Percentiles rank a stretch among this genome's conserved stretches.
These are phyloP conservation scores for Paragorgia papillata DNA, from an alignment of 92 coral and sea anemone species.

Conservation along the genomic window DNA sequence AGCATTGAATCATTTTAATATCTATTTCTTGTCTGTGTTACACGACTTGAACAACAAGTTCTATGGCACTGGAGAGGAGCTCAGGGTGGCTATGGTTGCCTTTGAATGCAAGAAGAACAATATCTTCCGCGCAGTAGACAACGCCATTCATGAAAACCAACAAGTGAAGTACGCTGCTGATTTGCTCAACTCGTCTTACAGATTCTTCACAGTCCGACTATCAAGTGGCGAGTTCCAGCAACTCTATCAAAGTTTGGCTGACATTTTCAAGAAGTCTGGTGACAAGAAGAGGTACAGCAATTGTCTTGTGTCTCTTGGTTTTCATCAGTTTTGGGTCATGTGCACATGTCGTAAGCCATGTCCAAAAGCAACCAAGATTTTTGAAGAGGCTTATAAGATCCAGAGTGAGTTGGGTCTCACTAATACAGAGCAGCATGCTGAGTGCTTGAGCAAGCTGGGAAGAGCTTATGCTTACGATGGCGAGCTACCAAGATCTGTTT, in stretches of 20 bases:
- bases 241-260: conserved; percentile 66
- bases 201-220: conserved; percentile 77
- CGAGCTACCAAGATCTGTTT: conserved; percentile 64
- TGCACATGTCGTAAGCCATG: conserved; percentile 97
- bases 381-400: conserved; percentile 76
- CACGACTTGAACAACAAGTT: conserved; percentile 69
- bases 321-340: conserved; percentile 62
- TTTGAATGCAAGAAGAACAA: conserved; percentile 82
- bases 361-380: conserved; percentile 81
- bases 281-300: conserved; percentile 80
- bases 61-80: conserved; percentile 54
- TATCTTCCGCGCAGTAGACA: conserved; percentile 77
- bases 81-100: conserved; percentile 50
- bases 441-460: conserved; percentile 87
- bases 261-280: conserved; percentile 58
- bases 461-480: conserved; percentile 72
- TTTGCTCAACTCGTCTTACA: conserved; percentile 35
- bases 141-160: conserved; percentile 68
- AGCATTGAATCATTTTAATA: conserved; percentile 77
- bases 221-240: conserved; percentile 78
- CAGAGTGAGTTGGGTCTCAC: conserved; percentile 74
- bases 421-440: conserved; percentile 65
- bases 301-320: conserved; percentile 83
- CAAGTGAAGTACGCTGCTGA: conserved; percentile 45
- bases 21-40: conserved; percentile 70